These are phyloP conservation scores for Hycleus cichorii DNA, from an alignment of 1,140 invertebrate species.

Conservation along the genomic window DNA sequence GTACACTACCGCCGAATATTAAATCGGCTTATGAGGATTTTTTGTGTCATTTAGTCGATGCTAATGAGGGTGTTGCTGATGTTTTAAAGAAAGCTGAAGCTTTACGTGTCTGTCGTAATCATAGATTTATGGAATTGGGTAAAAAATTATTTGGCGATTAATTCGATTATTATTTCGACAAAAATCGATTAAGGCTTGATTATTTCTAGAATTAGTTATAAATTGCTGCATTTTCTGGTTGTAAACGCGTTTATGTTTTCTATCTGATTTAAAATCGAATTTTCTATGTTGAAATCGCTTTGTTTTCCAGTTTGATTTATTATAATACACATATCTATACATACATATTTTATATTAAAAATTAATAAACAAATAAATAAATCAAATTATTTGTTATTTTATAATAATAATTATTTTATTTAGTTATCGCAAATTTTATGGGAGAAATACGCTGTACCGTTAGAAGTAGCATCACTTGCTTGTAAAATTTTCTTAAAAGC, in stretches of 20 bases:
- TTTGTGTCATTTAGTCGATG: constrained; percentile 73
- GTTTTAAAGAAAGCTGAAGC: constrained; percentile 78
- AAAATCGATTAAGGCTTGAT: not conserved
- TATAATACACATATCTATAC: too few relatives aligned
- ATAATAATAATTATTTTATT: constrained; percentile 17
- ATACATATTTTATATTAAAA: too few relatives aligned
- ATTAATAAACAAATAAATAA: too few relatives aligned
- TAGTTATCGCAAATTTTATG: constrained; percentile 64
- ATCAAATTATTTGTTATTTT: not conserved
- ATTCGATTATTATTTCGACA: constrained; percentile 17
- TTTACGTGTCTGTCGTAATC: constrained; percentile 72
- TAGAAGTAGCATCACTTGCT: constrained; percentile 52
- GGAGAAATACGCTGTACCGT: constrained; percentile 56
- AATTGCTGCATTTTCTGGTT: too few relatives aligned
- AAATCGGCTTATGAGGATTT: constrained; percentile 88
- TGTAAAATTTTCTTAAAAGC: constrained; percentile 60
- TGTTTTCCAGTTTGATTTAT: too few relatives aligned
- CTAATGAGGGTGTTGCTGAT: constrained; percentile 64
- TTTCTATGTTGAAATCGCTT: too few relatives aligned
- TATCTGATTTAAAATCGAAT: too few relatives aligned
- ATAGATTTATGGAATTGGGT: constrained; percentile 80
- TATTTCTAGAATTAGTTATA: too few relatives aligned
- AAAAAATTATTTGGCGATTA: constrained; percentile 79
- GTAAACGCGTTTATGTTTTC: too few relatives aligned
- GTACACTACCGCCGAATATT: constrained; percentile 70